Percentiles rank a stretch among this genome's conserved stretches.
These are phyloP conservation scores for Triops longicaudatus DNA, from an alignment of 1,140 invertebrate genomes.

Conservation along the genomic window DNA sequence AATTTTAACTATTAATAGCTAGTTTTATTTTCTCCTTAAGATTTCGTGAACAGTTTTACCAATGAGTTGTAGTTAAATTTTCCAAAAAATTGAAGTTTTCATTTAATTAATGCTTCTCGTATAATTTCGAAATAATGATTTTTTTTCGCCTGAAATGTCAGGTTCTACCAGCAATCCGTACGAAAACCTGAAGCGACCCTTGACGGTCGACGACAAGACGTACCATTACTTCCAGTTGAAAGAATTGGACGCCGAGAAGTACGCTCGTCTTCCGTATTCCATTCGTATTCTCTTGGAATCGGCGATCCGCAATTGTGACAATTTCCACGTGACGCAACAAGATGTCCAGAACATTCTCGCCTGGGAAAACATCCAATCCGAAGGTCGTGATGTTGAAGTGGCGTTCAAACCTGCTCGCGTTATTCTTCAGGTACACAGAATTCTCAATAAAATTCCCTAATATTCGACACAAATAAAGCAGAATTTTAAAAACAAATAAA, in stretches of 20 bases:
- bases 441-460: slow-evolving; percentile 36
- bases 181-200: slow-evolving; percentile 9
- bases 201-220: slow-evolving; percentile 20
- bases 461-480: no score
- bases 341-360: slow-evolving; percentile 88
- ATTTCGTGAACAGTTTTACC: no score
- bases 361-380: slow-evolving; percentile 70
- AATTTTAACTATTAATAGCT: no score
- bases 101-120: no score
- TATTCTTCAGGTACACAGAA: slow-evolving; percentile 66
- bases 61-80: no score
- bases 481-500: no score
- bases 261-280: slow-evolving; percentile 69
- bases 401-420: slow-evolving; percentile 92
- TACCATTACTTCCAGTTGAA: slow-evolving; percentile 22
- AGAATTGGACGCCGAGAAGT: slow-evolving; percentile 20
- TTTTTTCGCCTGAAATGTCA: not conserved
- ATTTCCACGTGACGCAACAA: slow-evolving; percentile 73
- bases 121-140: no score
- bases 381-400: slow-evolving; percentile 72
- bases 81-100: no score
- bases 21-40: no score
- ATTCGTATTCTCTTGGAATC: slow-evolving; percentile 90
- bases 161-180: slow-evolving; percentile 20
- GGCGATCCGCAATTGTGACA: slow-evolving; percentile 90